Percentiles rank a stretch among this genome's conserved stretches.
Evolutionary conservation across 53 echinoderm and acorn worm species (phyloP).

Genomic region (Holothuria leucospilota): DNA sequence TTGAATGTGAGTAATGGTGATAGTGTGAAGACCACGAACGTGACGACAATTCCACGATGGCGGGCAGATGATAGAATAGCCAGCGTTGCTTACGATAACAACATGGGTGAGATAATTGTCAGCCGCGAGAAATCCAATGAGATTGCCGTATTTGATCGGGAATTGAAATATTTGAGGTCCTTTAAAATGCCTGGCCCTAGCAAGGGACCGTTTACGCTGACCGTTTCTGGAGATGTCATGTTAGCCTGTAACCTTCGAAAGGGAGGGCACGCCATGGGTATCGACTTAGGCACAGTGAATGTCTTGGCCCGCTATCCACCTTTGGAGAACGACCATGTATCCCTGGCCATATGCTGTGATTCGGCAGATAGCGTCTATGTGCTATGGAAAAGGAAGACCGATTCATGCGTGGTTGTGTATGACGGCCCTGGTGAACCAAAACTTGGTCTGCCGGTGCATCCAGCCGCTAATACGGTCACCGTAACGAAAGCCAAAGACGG

Average conservation of each 20-base stretch:
- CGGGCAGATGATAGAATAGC: constrained; percentile 21
- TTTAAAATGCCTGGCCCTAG: constrained; percentile 41
- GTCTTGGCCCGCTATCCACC: constrained; percentile 22
- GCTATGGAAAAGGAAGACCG: constrained; percentile 53
- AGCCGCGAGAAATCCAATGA: constrained; percentile 36
- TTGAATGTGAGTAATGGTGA: constrained; percentile 28
- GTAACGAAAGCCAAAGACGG: constrained; percentile 26
- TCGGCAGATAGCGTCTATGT: not conserved
- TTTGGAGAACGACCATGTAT: not conserved
- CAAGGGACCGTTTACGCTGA: constrained; percentile 38
- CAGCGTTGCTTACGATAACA: constrained; percentile 24
- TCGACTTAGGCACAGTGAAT: constrained; percentile 26
- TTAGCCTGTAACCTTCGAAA: constrained; percentile 12
- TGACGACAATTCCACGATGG: constrained; percentile 41
- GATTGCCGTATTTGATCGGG: constrained; percentile 29
- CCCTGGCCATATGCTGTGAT: constrained; percentile 25
- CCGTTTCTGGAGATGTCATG: constrained; percentile 24
- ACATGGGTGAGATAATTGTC: constrained; percentile 32
- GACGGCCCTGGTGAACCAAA: constrained; percentile 28
- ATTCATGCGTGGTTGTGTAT: constrained; percentile 63
- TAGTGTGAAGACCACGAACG: not conserved
- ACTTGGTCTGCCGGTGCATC: constrained; percentile 19
- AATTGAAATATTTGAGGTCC: constrained; percentile 19
- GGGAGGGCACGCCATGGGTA: constrained; percentile 16
- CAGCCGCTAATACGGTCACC: not conserved